Percentiles rank a stretch among this genome's conserved stretches.
Evolutionary conservation across 2,113 vertebrate species (phyloP).

Genomic region (Hippopotamus amphibius): DNA sequence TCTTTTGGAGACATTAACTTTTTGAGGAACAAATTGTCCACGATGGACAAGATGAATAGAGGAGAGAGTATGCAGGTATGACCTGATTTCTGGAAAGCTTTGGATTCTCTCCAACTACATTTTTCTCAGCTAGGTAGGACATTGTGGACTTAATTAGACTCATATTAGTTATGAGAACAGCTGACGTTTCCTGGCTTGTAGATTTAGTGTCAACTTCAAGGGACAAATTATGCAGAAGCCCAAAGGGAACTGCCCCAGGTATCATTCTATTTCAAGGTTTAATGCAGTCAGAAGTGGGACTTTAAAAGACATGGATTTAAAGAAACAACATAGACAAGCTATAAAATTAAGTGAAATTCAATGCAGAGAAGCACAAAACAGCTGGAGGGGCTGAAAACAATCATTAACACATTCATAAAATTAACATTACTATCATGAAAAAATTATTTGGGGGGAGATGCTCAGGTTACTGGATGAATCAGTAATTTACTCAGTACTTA

Average conservation of each 20-base stretch:
- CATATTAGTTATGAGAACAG: background rate
- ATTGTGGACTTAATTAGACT: background rate
- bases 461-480: background rate
- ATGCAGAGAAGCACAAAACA: background rate
- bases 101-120: background rate
- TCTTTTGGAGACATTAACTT: constrained; percentile 1
- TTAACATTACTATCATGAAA: background rate
- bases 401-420: background rate
- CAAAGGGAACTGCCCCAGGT: background rate
- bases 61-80: background rate
- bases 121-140: background rate
- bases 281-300: background rate
- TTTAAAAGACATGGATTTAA: background rate
- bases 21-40: background rate
- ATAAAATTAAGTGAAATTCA: constrained; percentile 25
- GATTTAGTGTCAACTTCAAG: background rate
- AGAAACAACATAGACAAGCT: background rate
- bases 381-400: background rate
- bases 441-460: background rate
- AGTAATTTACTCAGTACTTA: background rate
- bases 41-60: background rate
- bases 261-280: constrained; percentile 30
- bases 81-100: constrained; percentile 9
- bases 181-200: background rate
- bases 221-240: background rate